phyloP scores from a whole-genome alignment of 1,140 invertebrate genomes.

The Bombus terrestris region DNA sequence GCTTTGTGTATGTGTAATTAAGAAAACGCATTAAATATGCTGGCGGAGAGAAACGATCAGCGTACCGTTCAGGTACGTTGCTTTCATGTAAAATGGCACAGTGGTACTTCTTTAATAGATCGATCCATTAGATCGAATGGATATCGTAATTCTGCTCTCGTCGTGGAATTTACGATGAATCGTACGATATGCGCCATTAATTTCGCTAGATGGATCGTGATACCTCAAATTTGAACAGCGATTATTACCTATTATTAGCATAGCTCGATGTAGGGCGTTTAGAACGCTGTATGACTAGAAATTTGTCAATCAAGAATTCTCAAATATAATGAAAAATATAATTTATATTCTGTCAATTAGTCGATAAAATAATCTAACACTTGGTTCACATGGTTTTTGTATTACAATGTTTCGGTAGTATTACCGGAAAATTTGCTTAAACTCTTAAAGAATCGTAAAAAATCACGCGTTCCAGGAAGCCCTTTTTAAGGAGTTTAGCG shows the following conservation, averaged over 20 bases:
- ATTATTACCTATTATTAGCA: background rate
- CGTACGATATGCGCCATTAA: slow-evolving; percentile 23
- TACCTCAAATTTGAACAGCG: background rate
- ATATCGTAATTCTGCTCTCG: background rate
- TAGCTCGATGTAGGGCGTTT: background rate
- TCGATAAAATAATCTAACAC: too few relatives aligned
- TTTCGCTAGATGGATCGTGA: background rate
- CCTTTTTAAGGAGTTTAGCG: too few relatives aligned
- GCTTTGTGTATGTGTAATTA: slow-evolving; percentile 41
- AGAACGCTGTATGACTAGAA: background rate
- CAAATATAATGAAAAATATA: background rate
- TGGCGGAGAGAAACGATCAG: slow-evolving; percentile 31
- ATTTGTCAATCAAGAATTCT: background rate
- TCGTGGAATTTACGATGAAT: slow-evolving; percentile 8
- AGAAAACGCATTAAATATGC: slow-evolving; percentile 24
- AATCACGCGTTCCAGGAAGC: too few relatives aligned
- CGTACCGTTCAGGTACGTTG: slow-evolving; percentile 33
- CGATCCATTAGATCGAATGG: background rate
- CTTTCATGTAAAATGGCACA: slow-evolving; percentile 13
- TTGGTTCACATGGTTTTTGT: too few relatives aligned
- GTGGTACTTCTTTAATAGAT: slow-evolving; percentile 25
- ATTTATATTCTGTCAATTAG: too few relatives aligned
- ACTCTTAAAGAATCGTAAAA: too few relatives aligned
- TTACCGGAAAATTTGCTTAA: too few relatives aligned
- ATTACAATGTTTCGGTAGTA: too few relatives aligned